Evolutionary conservation across 2,797 vertebrate species (phyloP).

Genomic region (Anisognathus igniventris): DNA sequence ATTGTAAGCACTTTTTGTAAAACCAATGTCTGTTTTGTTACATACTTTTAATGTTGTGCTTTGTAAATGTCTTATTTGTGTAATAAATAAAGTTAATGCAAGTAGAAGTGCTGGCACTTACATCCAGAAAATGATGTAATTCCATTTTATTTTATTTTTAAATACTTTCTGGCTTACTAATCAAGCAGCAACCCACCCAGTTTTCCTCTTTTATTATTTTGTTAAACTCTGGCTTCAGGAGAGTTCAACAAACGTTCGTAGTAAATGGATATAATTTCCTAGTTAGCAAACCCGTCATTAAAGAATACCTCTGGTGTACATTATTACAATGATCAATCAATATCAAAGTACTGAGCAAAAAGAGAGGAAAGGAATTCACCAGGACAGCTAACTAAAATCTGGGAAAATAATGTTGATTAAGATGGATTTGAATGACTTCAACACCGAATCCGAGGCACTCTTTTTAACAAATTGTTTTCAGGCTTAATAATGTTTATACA

Average conservation of each 20-base stretch:
- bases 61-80: constrained; percentile 95
- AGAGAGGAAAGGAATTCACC: constrained; percentile 66
- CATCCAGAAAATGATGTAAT: constrained; percentile 67
- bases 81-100: constrained; percentile 92
- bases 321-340: constrained; percentile 60
- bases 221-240: constrained; percentile 60
- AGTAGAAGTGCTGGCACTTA: constrained; percentile 82
- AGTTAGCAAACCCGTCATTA: constrained; percentile 50
- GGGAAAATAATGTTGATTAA: constrained; percentile 67
- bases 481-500: constrained; percentile 51
- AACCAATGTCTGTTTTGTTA: constrained; percentile 93
- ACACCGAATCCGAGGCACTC: constrained; percentile 38
- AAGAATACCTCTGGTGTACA: constrained; percentile 41
- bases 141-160: constrained; percentile 72
- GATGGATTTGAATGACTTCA: constrained; percentile 59
- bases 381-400: constrained; percentile 65
- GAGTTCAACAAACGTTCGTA: constrained; percentile 37
- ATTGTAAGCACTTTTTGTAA: constrained; percentile 97
- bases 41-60: constrained; percentile 91
- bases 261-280: constrained; percentile 57
- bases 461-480: constrained; percentile 62
- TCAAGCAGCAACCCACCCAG: constrained; percentile 52
- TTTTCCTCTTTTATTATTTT: constrained; percentile 58
- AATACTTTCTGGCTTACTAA: constrained; percentile 58
- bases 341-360: constrained; percentile 51